Conservation (phyloP, 2,888 invertebrate species). For the Epicampocera succincta region DNA sequence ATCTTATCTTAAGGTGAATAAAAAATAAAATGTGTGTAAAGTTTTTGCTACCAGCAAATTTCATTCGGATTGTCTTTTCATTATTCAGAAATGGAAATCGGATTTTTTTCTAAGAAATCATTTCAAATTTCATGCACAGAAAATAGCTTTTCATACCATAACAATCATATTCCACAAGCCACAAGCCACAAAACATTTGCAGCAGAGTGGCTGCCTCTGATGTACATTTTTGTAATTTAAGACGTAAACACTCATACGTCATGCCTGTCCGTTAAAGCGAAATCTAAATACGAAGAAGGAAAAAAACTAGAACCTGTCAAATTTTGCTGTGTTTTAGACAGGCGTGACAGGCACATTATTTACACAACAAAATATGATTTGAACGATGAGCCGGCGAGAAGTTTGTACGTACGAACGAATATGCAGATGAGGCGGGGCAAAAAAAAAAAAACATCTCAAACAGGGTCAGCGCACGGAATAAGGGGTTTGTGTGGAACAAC, state of each 20-base stretch:
- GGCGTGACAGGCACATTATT: conserved; percentile 30
- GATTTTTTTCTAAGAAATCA: neutral
- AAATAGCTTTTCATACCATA: neutral
- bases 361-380: conserved; percentile 26
- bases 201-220: neutral
- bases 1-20: too few species aligned
- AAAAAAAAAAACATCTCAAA: too few species aligned
- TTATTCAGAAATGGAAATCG: too few species aligned
- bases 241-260: conserved; percentile 27
- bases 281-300: conserved; percentile 37
- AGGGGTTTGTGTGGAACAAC: too few species aligned
- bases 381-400: neutral
- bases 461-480: too few species aligned
- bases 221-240: conserved; percentile 29
- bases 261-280: neutral
- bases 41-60: too few species aligned
- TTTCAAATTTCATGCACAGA: neutral
- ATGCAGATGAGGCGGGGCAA: too few species aligned
- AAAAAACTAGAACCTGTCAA: conserved; percentile 28
- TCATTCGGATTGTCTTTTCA: too few species aligned
- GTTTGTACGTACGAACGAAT: neutral
- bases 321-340: conserved; percentile 45
- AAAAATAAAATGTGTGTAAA: too few species aligned
- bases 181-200: neutral
- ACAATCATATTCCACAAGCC: neutral